These are phyloP conservation scores for Drosophila nr. medialis DNA, from an alignment of 2,888 invertebrate species.

Conservation along the genomic window DNA sequence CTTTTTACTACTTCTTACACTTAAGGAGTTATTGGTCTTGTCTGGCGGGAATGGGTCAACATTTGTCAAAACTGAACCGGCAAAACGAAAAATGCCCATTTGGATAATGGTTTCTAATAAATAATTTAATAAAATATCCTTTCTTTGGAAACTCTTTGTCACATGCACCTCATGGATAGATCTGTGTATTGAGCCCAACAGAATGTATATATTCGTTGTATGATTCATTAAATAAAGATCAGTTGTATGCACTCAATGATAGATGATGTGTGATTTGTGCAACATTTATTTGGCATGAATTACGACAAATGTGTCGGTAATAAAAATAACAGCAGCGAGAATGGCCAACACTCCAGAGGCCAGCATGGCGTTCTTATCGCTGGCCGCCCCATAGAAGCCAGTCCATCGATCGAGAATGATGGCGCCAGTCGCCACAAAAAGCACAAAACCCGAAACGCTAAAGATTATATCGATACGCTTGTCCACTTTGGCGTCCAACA, in stretches of 20 bases:
- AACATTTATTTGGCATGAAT: constrained; percentile 58
- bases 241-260: background rate
- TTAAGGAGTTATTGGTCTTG: background rate
- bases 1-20: background rate
- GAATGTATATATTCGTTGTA: background rate
- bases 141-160: background rate
- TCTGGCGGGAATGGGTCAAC: background rate
- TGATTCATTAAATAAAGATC: background rate
- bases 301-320: constrained; percentile 73
- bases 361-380: constrained; percentile 66
- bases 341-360: constrained; percentile 72
- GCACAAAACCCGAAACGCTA: constrained; percentile 67
- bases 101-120: background rate
- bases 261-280: background rate
- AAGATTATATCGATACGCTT: constrained; percentile 78
- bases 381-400: constrained; percentile 29
- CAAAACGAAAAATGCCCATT: background rate
- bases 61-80: background rate
- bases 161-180: background rate
- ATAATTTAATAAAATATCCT: background rate
- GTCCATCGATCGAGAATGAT: constrained; percentile 78
- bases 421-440: constrained; percentile 74
- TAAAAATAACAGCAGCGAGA: constrained; percentile 70
- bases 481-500: constrained; percentile 70
- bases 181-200: background rate